These are phyloP conservation scores for Clusia tigrina DNA, from an alignment of 2,888 invertebrate genomes.

Conservation along the genomic window DNA sequence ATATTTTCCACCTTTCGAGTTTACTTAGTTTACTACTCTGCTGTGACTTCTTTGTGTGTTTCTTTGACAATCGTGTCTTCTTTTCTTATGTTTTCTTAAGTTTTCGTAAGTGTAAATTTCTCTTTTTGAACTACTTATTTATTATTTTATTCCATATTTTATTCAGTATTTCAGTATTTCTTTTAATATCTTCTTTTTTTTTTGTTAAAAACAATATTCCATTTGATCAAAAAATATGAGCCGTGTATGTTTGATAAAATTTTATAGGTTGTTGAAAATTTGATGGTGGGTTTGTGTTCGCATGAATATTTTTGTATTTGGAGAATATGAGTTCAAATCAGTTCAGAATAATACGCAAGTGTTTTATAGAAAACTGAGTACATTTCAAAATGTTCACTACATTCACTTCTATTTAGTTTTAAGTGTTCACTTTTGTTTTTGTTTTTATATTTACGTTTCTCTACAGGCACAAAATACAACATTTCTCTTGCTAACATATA, in stretches of 20 bases:
- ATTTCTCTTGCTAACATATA: too few relatives aligned
- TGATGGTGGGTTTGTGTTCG: constrained; percentile 13
- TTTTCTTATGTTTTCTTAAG: background rate
- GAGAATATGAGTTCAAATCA: constrained; percentile 16
- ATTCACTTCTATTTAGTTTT: too few relatives aligned
- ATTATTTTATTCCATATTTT: background rate
- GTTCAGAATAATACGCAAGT: too few relatives aligned
- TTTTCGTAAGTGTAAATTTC: background rate
- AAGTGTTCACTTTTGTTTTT: too few relatives aligned
- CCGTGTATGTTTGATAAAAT: background rate
- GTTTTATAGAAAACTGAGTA: too few relatives aligned
- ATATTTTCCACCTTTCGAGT: too few relatives aligned
- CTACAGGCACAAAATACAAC: too few relatives aligned
- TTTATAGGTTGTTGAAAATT: too few relatives aligned
- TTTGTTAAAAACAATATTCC: background rate
- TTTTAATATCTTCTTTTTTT: background rate
- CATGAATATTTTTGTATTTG: background rate
- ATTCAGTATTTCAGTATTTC: background rate
- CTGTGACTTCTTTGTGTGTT: background rate
- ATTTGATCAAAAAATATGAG: constrained; percentile 5
- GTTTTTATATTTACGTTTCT: too few relatives aligned
- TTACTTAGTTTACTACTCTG: background rate
- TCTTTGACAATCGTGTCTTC: background rate
- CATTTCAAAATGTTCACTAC: too few relatives aligned
- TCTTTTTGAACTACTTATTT: background rate